These are phyloP conservation scores for Agrotis segetum DNA, from an alignment of 2,888 invertebrate genomes.

Conservation along the genomic window DNA sequence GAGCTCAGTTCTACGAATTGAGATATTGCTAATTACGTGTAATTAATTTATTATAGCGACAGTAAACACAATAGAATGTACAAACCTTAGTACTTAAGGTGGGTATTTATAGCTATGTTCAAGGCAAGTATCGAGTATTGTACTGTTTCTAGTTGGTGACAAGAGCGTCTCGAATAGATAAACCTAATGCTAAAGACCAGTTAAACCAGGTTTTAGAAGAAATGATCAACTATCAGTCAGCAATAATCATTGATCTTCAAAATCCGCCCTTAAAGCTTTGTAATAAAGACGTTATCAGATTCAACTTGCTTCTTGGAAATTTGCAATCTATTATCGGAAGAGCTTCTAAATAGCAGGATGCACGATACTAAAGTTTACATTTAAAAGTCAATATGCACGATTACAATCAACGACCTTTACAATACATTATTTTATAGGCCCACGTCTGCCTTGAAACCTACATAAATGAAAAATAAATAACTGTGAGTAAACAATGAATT, in stretches of 20 bases:
- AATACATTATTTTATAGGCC: slow-evolving; percentile 38
- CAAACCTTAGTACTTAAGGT: neutral
- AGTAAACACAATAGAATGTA: neutral
- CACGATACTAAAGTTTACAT: neutral
- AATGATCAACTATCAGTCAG: too few relatives aligned
- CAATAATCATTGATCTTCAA: too few relatives aligned
- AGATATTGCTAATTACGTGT: slow-evolving; percentile 12
- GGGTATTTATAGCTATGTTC: slow-evolving; percentile 4
- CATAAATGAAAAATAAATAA: slow-evolving; percentile 27
- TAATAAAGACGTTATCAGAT: neutral
- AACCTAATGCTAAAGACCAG: neutral
- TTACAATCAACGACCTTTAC: slow-evolving; percentile 27
- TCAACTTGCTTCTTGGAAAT: neutral
- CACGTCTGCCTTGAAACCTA: slow-evolving; percentile 41
- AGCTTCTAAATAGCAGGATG: slow-evolving; percentile 16
- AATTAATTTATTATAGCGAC: slow-evolving; percentile 10
- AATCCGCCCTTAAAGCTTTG: neutral
- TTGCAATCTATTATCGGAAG: neutral
- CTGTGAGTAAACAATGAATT: slow-evolving; percentile 44
- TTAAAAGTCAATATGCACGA: slow-evolving; percentile 11
- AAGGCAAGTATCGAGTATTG: slow-evolving; percentile 5
- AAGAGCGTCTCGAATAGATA: neutral
- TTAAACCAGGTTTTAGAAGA: neutral
- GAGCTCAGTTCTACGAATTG: neutral
- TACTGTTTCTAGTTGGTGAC: slow-evolving; percentile 3